A percentile compares a stretch with the other conserved stretches of the same genome.
Conservation (phyloP, 2,113 vertebrate genomes). For the Percopsis transmontana region DNA sequence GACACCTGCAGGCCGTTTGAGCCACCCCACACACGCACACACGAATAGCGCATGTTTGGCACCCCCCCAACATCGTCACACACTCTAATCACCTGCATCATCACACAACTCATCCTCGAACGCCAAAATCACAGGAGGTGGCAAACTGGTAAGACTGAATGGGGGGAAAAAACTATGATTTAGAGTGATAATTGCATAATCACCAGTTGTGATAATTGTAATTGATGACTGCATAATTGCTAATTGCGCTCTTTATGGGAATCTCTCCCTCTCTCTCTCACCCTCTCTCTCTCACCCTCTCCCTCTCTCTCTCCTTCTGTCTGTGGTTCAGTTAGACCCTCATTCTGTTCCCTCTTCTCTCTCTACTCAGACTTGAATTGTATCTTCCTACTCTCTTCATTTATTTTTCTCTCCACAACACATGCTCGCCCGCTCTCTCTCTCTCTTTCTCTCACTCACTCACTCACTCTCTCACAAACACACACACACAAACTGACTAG, state of each 20-base stretch:
- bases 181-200: constrained; percentile 82
- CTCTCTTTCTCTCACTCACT: background rate
- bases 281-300: constrained; percentile 21
- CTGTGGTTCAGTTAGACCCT: constrained; percentile 39
- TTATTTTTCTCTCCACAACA: constrained; percentile 38
- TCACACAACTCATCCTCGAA: constrained; percentile 57
- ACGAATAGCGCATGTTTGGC: no score
- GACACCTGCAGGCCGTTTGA: constrained; percentile 9
- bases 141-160: constrained; percentile 61
- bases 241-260: constrained; percentile 75
- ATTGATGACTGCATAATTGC: constrained; percentile 80
- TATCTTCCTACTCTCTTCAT: constrained; percentile 41
- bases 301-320: constrained; percentile 32
- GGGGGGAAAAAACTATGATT: constrained; percentile 73
- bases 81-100: constrained; percentile 70
- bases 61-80: constrained; percentile 41
- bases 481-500: constrained; percentile 33
- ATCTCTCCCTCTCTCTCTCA: constrained; percentile 63
- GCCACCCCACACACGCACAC: constrained; percentile 13
- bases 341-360: constrained; percentile 39
- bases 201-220: constrained; percentile 79
- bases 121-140: constrained; percentile 72
- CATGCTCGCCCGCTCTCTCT: constrained; percentile 24
- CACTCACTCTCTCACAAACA: constrained; percentile 1
- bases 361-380: constrained; percentile 24